Evolutionary conservation across 2,797 vertebrate genomes (phyloP), one percentile per base, ranked within the genome.

Genomic region (Cynopterus sphinx): DNA sequence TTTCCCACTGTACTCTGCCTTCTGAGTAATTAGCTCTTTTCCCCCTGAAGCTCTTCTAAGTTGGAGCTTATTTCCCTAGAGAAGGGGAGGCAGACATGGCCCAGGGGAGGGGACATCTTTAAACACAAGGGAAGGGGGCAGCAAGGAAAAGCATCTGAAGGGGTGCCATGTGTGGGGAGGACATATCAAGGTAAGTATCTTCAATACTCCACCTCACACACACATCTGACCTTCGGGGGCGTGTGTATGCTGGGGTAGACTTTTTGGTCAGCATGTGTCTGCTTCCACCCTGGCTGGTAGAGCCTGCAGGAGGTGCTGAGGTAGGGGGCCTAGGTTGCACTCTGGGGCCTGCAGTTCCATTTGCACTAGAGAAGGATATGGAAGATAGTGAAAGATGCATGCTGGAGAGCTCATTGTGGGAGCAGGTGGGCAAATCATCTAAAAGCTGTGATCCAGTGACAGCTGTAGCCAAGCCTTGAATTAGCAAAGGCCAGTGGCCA

Each of bases 331-430:
- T 53, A n/a, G 13, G 43, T 26, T 8, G 9, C 43, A 46, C 26
- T 41, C 15, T 13, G 28, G 33, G 67, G 15, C 19, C 6, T 36
- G 33, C 19, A 19, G 59, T 36, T 85, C 33, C 16, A 2, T n/a
- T 17, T 71, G 28, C 0, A 0, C 39, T 19, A 2, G 1, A 11
- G 57, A 21, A 6, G 16, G 16, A 15, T 15, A 3, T 26, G 65
- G 71, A 70, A 24, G 49, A 5, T 11, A 39, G 17, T 31, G 33
- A 24, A 65, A 39, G 71, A 61, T 2, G 10, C 0, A 4, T 12
- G 43, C 17, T 12, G 19, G 13, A 22, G 22, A 19, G 28, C 33
- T 73, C 59, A 28, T 5, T 36, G 39, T 39, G 43, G 51, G 51
- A n/a, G 74, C 36, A 33, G 41, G 49, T 8, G 59, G 12, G 16